Base-by-base conservation (phyloP, 2,113 vertebrate species). In the Tachuris rubrigastra region DNA sequence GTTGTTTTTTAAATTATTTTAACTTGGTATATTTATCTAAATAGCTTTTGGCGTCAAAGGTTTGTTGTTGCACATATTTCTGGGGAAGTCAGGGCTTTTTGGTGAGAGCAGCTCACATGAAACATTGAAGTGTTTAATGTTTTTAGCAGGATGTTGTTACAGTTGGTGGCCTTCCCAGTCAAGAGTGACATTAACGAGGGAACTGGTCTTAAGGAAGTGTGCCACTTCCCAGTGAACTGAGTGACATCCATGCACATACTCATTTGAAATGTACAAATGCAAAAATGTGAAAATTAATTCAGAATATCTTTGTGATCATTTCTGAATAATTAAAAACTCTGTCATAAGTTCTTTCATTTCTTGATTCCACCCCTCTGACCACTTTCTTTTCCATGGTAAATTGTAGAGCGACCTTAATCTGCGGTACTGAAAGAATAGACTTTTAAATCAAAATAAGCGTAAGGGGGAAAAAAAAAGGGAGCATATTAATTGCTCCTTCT, bases 401-500 rank as follows among this genome's bases (percentile, higher is more conserved):
- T 93, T 89, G 89, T 84, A 63, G 25, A 12, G 95, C 17, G 41
- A 96, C 95, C 93, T 97, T 97, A 93, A 94, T 96, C 90, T 94
- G 80, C 75, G 74, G 91, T 68, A 91, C 60, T 75, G 95, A 84
- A 96, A 96, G 95, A 97, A 96, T 90, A 97, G 97, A 95, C 87
- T 98, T 97, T 96, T 97, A 97, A 97, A 96, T 98, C 95, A 96
- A 97, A 98, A 97, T 97, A 97, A 97, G 94, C 17, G 84, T 88
- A 80, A 63, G 86, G 80, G 10, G 18, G 25, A 1, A 46, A 13
- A 47, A 8, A 5, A 89, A 97, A 97, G 95, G 96, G 90, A 96
- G 96, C 97, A 97, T 98, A 98, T 97, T 97, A 97, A 97, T 97
- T 97, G 96, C 97, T 97, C 66, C 94, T 97, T 96, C 97, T 97